phyloP scores from a whole-genome alignment of 37 sponge, comb jelly and placozoan species.

The Dysidea cf. avara region DNA sequence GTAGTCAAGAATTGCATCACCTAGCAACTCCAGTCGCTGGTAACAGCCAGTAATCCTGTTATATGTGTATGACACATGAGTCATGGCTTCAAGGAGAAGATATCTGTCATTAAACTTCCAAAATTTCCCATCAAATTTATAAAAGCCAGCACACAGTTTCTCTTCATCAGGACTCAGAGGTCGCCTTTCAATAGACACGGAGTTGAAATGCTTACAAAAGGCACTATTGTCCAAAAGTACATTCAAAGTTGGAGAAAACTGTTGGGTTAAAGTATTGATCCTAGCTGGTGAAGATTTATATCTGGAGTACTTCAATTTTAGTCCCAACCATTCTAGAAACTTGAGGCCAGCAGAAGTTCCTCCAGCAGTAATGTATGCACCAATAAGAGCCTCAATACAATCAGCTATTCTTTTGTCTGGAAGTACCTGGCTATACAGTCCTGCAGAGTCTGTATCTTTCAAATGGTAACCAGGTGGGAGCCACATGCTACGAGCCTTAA shows the following conservation, averaged over 20 bases:
- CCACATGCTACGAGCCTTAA: constrained; percentile 28
- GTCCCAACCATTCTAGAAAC: constrained; percentile 74
- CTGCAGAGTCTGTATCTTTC: not conserved
- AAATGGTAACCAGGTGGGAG: constrained; percentile 31
- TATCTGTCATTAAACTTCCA: constrained; percentile 72
- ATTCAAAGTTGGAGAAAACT: not conserved
- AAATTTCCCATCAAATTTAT: not conserved
- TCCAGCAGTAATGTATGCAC: constrained; percentile 82
- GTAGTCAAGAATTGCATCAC: constrained; percentile 96
- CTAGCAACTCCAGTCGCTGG: constrained; percentile 96
- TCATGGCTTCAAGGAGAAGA: constrained; percentile 86
- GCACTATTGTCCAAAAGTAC: not conserved
- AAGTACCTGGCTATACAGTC: constrained; percentile 41
- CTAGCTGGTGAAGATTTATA: not conserved
- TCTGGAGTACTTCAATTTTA: constrained; percentile 2
- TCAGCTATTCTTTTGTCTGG: constrained; percentile 92
- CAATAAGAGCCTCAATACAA: constrained; percentile 84
- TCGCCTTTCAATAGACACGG: not conserved
- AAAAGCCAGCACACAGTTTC: constrained; percentile 7
- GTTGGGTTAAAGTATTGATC: not conserved
- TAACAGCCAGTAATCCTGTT: constrained; percentile 90
- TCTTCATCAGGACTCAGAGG: not conserved
- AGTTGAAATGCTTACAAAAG: too few species aligned
- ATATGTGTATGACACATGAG: constrained; percentile 87
- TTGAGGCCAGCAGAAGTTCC: constrained; percentile 73